phyloP scores from a whole-genome alignment of 2,888 invertebrate species.

The Liodrosophila aerea region DNA sequence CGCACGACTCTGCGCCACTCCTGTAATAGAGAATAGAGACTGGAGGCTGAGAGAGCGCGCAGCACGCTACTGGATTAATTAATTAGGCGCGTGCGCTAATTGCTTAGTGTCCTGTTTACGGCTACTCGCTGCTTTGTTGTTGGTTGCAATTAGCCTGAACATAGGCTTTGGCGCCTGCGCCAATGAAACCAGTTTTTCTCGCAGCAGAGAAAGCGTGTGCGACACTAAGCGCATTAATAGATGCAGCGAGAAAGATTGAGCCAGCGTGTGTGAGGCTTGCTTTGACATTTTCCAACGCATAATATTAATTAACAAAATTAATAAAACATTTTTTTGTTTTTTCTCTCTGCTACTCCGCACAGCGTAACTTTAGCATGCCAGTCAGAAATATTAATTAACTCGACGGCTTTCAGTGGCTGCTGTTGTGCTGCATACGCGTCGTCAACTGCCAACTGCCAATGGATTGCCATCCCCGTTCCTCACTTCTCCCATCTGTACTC shows the following conservation, averaged over 20 bases:
- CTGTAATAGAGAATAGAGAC: constrained; percentile 15
- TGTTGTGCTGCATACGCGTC: constrained; percentile 35
- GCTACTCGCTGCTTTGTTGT: constrained; percentile 26
- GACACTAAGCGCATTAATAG: constrained; percentile 8
- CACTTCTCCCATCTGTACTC: not conserved
- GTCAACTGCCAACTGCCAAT: constrained; percentile 21
- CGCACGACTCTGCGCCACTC: constrained; percentile 9
- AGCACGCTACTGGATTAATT: constrained; percentile 43
- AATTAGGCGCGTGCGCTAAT: constrained; percentile 66
- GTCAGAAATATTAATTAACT: constrained; percentile 72
- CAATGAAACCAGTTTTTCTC: constrained; percentile 54
- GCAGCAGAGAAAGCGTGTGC: constrained; percentile 28
- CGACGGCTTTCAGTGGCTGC: constrained; percentile 47
- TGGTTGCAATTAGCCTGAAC: constrained; percentile 68
- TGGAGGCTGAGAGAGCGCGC: constrained; percentile 18
- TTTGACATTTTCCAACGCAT: constrained; percentile 63
- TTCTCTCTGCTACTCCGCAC: constrained; percentile 9
- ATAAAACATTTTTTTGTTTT: constrained; percentile 67
- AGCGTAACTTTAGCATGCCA: constrained; percentile 35
- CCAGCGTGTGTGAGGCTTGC: constrained; percentile 17
- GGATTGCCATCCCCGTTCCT: not conserved
- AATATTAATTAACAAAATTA: constrained; percentile 76
- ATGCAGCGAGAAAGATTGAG: not conserved
- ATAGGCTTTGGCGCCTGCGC: constrained; percentile 73
- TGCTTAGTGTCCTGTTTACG: constrained; percentile 49